Evolutionary conservation across 2,113 vertebrate species (phyloP), one percentile per base, ranked within the genome.

Genomic region (Platanista minor): DNA sequence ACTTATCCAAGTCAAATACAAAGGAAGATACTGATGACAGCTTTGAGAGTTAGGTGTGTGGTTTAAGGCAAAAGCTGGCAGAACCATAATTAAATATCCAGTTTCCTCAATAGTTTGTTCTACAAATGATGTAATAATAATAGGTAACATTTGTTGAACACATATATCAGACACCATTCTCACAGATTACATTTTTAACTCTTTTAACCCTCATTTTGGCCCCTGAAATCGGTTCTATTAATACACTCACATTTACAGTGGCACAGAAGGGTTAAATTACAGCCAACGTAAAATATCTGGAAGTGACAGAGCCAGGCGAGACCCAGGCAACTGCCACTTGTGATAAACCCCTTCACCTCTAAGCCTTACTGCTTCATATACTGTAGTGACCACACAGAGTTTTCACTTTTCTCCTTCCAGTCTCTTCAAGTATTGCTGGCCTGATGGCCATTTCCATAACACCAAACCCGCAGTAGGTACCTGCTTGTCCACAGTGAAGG

Each of bases 91-190:
- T 89, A 92, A 96, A 59, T 46, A 95, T 64, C 87, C 54, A 8
- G 17, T 75, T 89, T 89, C 78, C 36, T 84, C 59, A 87, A 80
- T 18, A 64, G 61, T 78, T 78, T 87, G 61, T 72, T 90, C 82
- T 84, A 67, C 21, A 41, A 88, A 93, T 93, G 83, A 97, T 61
- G 27, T 41, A 82, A 81, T 82, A 86, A 92, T 91, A 93, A 87
- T 15, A 86, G 78, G 20, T 95, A 95, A 83, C 43, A 62, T 74
- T 95, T 71, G 80, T 59, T 67, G 29, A 92, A 69, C 39, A 83
- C 10, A 54, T 43, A n/a, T 9, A 80, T 41, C 15, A 82, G 36
- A 80, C 0, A 71, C 36, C 5, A n/a, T 87, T 71, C 39, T 95
- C 62, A 75, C 13, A 77, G n/a, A 66, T 83, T 78, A 66, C 12